phyloP scores from a whole-genome alignment of 2,797 vertebrate genomes.

The Oryzias sinensis region DNA sequence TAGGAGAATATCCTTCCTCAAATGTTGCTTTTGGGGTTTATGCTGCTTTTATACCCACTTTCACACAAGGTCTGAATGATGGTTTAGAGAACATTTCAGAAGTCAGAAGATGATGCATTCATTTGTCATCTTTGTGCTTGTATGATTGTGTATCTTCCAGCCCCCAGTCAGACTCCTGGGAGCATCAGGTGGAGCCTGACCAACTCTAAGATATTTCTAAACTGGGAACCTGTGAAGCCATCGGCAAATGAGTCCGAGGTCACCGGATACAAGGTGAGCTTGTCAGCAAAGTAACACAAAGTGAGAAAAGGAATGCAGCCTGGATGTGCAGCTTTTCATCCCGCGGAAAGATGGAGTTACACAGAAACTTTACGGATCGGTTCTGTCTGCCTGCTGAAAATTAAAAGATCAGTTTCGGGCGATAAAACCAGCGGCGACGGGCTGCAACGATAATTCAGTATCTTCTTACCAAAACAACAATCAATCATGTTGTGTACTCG shows the following conservation, averaged over 20 bases:
- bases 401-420: conserved; percentile 67
- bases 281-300: conserved; percentile 43
- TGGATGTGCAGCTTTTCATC: conserved; percentile 49
- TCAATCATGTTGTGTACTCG: conserved; percentile 19
- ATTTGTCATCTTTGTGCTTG: conserved; percentile 38
- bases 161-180: conserved; percentile 83
- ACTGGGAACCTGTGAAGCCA: conserved; percentile 88
- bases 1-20: no score
- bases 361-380: conserved; percentile 62
- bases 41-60: no score
- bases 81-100: conserved; percentile 15
- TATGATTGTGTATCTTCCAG: conserved; percentile 72
- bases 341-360: conserved; percentile 54
- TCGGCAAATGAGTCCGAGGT: conserved; percentile 91
- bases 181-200: conserved; percentile 88
- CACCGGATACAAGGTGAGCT: conserved; percentile 87
- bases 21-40: no score
- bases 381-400: conserved; percentile 67
- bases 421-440: conserved; percentile 58
- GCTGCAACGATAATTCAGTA: conserved; percentile 22
- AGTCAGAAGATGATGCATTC: conserved; percentile 16
- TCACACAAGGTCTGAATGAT: not conserved
- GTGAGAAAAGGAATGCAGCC: conserved; percentile 52
- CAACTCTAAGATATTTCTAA: conserved; percentile 87
- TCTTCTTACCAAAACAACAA: conserved; percentile 5